These are phyloP conservation scores for Diadromus collaris DNA, from an alignment of 2,888 invertebrate species.

Conservation along the genomic window DNA sequence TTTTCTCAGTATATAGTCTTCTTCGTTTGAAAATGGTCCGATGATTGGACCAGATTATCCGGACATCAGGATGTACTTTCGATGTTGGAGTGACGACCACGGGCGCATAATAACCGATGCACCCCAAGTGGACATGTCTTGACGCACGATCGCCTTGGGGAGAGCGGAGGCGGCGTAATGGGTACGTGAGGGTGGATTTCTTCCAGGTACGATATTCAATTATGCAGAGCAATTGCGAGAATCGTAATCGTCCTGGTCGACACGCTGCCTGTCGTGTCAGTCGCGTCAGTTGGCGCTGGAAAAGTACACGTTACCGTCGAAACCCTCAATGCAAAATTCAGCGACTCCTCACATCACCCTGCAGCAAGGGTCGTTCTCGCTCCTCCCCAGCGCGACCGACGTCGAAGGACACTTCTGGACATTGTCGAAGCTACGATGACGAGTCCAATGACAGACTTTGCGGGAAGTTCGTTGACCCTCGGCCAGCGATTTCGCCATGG, in stretches of 20 bases:
- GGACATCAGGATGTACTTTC: constrained; percentile 4
- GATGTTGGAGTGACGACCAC: too few relatives aligned
- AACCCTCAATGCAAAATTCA: constrained; percentile 36
- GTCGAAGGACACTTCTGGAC: neutral
- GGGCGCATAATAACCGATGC: neutral
- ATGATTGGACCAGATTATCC: constrained; percentile 12
- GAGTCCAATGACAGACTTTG: constrained; percentile 23
- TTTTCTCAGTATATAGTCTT: too few relatives aligned
- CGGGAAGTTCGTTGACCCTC: neutral
- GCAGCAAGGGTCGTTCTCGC: constrained; percentile 3
- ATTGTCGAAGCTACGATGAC: constrained; percentile 9
- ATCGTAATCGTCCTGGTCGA: constrained; percentile 23
- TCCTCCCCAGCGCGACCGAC: neutral
- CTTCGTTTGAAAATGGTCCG: neutral
- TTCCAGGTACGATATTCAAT: constrained; percentile 59
- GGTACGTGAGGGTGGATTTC: constrained; percentile 43
- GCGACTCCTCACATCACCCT: constrained; percentile 24
- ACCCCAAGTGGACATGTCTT: constrained; percentile 9
- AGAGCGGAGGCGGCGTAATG: neutral
- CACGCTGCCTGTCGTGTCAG: constrained; percentile 25
- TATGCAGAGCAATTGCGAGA: constrained; percentile 57
- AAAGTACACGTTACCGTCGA: constrained; percentile 27
- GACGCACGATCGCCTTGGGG: neutral
- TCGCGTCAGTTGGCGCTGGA: constrained; percentile 28
- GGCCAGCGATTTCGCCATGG: neutral